Percentiles rank a stretch among this genome's conserved stretches.
Evolutionary conservation across 2,113 vertebrate genomes (phyloP).

Genomic region (Catharus fuscescens): DNA sequence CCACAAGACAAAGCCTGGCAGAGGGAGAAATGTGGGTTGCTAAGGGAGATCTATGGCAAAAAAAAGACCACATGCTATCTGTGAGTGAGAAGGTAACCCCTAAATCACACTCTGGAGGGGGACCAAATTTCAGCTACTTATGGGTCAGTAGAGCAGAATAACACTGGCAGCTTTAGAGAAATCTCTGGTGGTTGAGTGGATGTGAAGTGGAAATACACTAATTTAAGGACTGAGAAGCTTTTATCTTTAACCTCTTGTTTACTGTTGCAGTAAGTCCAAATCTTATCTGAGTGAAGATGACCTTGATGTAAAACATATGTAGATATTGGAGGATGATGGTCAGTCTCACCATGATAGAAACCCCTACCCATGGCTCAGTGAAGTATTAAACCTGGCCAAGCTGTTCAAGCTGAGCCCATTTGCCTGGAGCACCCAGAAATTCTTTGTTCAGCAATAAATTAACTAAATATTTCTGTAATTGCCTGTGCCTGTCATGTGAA

Average conservation of each 20-base stretch:
- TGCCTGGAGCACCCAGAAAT: not conserved
- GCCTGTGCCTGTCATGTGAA: not conserved
- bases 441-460: not conserved
- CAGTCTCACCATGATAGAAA: not conserved
- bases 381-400: not conserved
- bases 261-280: not conserved
- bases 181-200: not conserved
- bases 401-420: not conserved
- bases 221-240: not conserved
- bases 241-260: constrained; percentile 11
- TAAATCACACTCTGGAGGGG: not conserved
- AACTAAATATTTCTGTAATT: not conserved
- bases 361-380: not conserved
- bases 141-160: constrained; percentile 21
- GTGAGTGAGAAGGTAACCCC: not conserved
- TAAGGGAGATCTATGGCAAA: not conserved
- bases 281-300: not conserved
- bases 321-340: not conserved
- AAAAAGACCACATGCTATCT: not conserved
- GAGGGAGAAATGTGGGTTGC: not conserved
- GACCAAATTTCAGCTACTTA: constrained; percentile 4
- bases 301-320: not conserved
- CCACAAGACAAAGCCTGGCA: not conserved
- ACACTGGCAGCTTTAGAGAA: not conserved
- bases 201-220: not conserved